phyloP scores from a whole-genome alignment of 2,888 invertebrate species.

The Scaptodrosophila latifasciaeformis region DNA sequence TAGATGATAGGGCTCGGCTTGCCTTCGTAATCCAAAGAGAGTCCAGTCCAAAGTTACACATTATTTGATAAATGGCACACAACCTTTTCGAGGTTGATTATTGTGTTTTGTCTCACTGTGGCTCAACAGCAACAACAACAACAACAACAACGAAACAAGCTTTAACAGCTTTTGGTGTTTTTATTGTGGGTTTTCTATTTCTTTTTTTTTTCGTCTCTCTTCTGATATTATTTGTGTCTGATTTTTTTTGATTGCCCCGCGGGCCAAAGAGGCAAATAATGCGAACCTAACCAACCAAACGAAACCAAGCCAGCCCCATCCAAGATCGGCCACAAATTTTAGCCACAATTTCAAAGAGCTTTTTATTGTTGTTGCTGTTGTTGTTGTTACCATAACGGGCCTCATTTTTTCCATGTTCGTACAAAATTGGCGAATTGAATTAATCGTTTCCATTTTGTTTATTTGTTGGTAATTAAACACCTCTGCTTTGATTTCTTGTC shows the following conservation, averaged over 20 bases:
- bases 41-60: slow-evolving; percentile 60
- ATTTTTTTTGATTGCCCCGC: slow-evolving; percentile 37
- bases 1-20: too few species aligned
- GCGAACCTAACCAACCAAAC: slow-evolving; percentile 26
- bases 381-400: slow-evolving; percentile 56
- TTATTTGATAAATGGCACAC: slow-evolving; percentile 70
- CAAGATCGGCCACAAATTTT: slow-evolving; percentile 58
- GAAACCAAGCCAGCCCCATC: too few species aligned
- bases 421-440: slow-evolving; percentile 67
- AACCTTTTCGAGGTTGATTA: slow-evolving; percentile 71
- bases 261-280: slow-evolving; percentile 3
- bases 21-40: too few species aligned
- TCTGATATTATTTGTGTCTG: slow-evolving; percentile 29
- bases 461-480: slow-evolving; percentile 71
- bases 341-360: slow-evolving; percentile 61
- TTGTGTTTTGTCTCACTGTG: slow-evolving; percentile 62
- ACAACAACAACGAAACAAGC: not conserved
- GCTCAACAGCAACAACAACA: slow-evolving; percentile 3
- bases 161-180: not conserved
- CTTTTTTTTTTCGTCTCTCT: slow-evolving; percentile 33
- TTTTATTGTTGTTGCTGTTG: slow-evolving; percentile 16
- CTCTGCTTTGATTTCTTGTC: slow-evolving; percentile 66
- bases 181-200: slow-evolving; percentile 24
- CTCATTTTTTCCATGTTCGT: slow-evolving; percentile 35
- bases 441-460: slow-evolving; percentile 69